phyloP scores from a whole-genome alignment of 37 sponge, comb jelly and placozoan genomes.

The Chondrilla cf. caribensis region DNA sequence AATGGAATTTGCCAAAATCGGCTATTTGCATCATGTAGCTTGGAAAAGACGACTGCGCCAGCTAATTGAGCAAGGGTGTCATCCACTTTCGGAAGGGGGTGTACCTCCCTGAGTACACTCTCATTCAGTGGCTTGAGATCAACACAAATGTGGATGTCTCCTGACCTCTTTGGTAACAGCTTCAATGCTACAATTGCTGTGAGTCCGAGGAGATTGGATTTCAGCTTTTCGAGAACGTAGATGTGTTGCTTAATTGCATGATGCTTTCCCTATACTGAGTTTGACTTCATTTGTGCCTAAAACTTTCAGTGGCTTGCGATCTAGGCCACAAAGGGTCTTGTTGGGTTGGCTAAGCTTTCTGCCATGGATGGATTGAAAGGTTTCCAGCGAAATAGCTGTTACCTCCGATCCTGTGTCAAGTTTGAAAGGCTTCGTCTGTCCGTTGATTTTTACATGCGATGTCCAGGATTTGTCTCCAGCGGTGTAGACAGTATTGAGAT shows the following conservation, averaged over 20 bases:
- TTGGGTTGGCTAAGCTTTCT: slow-evolving; percentile 1
- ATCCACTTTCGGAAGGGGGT: slow-evolving; percentile 54
- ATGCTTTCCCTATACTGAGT: not conserved
- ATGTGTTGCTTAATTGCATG: slow-evolving; percentile 3
- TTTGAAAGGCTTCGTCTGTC: slow-evolving; percentile 32
- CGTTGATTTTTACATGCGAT: not conserved
- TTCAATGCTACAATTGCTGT: slow-evolving; percentile 34
- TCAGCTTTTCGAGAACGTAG: slow-evolving; percentile 18
- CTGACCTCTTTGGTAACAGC: slow-evolving; percentile 33
- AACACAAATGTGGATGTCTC: slow-evolving; percentile 46
- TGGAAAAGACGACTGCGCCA: slow-evolving; percentile 43
- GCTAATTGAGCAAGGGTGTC: slow-evolving; percentile 50
- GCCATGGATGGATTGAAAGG: slow-evolving; percentile 17
- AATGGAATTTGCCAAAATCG: slow-evolving; percentile 60
- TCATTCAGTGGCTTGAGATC: slow-evolving; percentile 44
- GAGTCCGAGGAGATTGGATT: slow-evolving; percentile 31
- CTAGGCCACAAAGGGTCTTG: slow-evolving; percentile 39
- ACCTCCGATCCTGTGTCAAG: slow-evolving; percentile 67
- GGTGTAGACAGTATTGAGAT: slow-evolving; percentile 11
- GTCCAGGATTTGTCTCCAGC: slow-evolving; percentile 25
- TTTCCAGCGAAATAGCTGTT: slow-evolving; percentile 34
- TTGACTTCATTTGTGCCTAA: not conserved
- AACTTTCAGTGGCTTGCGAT: slow-evolving; percentile 5
- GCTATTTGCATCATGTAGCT: slow-evolving; percentile 54
- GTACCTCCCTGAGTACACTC: slow-evolving; percentile 46